Percentiles rank a stretch among this genome's conserved stretches.
Evolutionary conservation across 2,888 invertebrate genomes (phyloP).

Genomic region (Monopis laevigella): DNA sequence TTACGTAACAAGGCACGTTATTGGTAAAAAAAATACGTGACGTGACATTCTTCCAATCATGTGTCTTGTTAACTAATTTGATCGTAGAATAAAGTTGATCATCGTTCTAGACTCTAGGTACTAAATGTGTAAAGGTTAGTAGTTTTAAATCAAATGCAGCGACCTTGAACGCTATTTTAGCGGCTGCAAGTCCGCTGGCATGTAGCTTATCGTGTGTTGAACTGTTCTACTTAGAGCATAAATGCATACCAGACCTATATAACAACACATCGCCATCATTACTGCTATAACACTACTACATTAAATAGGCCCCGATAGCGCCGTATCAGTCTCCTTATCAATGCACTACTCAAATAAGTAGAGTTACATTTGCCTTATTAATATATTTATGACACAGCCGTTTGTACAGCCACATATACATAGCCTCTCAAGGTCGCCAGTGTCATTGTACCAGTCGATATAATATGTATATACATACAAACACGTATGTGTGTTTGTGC

Average conservation of each 20-base stretch:
- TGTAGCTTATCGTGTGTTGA: constrained; percentile 63
- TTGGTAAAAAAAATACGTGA: no score
- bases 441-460: constrained; percentile 55
- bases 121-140: no score
- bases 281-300: constrained; percentile 16
- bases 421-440: constrained; percentile 58
- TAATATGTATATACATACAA: constrained; percentile 29
- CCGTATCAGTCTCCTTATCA: constrained; percentile 2
- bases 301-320: constrained; percentile 21
- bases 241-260: constrained; percentile 7
- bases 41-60: no score
- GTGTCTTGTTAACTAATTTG: no score
- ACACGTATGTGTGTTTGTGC: constrained; percentile 33
- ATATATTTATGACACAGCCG: constrained; percentile 41
- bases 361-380: constrained; percentile 32
- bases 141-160: no score
- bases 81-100: no score
- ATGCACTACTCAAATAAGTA: constrained; percentile 18
- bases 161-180: constrained; percentile 47
- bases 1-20: no score
- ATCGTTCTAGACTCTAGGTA: no score
- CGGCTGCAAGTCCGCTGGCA: constrained; percentile 24
- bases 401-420: constrained; percentile 29
- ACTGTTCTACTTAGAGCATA: constrained; percentile 30
- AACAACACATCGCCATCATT: constrained; percentile 7